These are phyloP conservation scores for Ectemnius lituratus DNA, from an alignment of 2,888 invertebrate genomes.

Conservation along the genomic window DNA sequence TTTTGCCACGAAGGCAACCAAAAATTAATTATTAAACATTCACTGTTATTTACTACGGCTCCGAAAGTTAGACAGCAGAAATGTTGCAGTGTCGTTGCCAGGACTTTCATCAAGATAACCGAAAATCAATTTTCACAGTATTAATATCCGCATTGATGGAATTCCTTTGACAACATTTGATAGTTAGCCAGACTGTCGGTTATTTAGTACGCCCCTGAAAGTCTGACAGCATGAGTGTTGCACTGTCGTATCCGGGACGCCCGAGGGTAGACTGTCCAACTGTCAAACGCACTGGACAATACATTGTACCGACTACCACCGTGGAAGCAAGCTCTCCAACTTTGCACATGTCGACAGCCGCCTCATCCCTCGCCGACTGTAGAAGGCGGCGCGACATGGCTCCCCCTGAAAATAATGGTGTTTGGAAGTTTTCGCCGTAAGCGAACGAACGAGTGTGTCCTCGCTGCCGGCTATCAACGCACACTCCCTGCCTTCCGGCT, in stretches of 20 bases:
- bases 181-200: too few species aligned
- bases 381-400: conserved; percentile 30
- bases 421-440: conserved; percentile 23
- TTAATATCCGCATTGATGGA: too few species aligned
- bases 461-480: conserved; percentile 16
- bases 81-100: too few species aligned
- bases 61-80: too few species aligned
- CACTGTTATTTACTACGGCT: too few species aligned
- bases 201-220: conserved; percentile 18
- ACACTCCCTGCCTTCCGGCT: not conserved
- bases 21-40: too few species aligned
- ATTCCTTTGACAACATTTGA: too few species aligned
- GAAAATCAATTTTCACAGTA: too few species aligned
- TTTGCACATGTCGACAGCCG: conserved; percentile 50
- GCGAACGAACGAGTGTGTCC: not conserved
- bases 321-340: conserved; percentile 38
- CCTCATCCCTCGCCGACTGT: conserved; percentile 27
- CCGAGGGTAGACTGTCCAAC: conserved; percentile 39
- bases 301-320: conserved; percentile 23
- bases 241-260: conserved; percentile 17
- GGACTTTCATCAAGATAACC: too few species aligned
- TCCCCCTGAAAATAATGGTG: conserved; percentile 49
- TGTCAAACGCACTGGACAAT: conserved; percentile 55
- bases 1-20: too few species aligned
- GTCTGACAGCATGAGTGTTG: conserved; percentile 12